phyloP scores from a whole-genome alignment of 2,797 vertebrate species.

The Loriculus beryllinus region DNA sequence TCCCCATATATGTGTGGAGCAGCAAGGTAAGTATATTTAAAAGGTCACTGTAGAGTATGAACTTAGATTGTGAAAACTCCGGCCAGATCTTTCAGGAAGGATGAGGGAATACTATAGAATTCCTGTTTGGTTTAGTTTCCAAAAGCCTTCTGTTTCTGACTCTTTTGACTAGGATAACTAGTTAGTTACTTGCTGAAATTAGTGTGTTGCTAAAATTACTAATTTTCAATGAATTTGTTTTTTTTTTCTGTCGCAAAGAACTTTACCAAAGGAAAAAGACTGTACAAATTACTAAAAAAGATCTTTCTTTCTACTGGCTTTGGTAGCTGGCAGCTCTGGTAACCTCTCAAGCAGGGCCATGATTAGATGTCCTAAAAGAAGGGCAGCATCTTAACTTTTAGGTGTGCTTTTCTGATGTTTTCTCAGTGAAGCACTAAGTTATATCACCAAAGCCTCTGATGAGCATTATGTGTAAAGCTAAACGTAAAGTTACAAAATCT shows the following conservation, averaged over 20 bases:
- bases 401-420: background rate
- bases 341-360: background rate
- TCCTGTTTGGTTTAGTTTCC: background rate
- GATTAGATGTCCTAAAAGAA: background rate
- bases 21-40: constrained; percentile 86
- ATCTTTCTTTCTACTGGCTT: background rate
- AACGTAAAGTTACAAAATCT: background rate
- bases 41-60: rapidly evolving
- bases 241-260: background rate
- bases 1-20: constrained; percentile 98
- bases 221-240: rapidly evolving
- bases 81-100: background rate
- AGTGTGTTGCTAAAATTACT: background rate
- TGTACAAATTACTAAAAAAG: background rate
- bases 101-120: background rate
- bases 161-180: background rate
- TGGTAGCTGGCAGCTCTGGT: background rate
- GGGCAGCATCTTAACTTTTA: background rate
- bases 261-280: background rate
- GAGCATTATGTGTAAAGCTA: background rate
- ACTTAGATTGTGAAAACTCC: background rate
- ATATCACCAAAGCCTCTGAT: background rate
- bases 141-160: background rate
- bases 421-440: background rate
- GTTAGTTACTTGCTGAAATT: background rate